A percentile compares a stretch with the other conserved stretches of the same genome.
These are phyloP conservation scores for Druceiella hillmani DNA, from an alignment of 2,888 invertebrate species.

Conservation along the genomic window DNA sequence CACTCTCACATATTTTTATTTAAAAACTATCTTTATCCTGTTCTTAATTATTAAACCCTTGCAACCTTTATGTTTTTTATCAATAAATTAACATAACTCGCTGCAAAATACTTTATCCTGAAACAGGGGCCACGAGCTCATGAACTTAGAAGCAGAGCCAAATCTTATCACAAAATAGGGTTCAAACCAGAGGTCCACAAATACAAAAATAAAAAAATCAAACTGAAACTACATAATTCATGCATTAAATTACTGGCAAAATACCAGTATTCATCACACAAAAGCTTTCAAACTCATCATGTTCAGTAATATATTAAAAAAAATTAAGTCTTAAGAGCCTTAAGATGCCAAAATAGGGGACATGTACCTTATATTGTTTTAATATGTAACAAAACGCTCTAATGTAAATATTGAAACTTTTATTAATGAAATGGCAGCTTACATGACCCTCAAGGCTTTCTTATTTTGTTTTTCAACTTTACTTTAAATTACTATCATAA, in stretches of 20 bases:
- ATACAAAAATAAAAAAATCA: conserved; percentile 2
- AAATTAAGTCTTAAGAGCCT: conserved; percentile 3
- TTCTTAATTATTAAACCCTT: too few species aligned
- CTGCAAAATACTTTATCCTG: conserved; percentile 2
- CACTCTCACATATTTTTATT: too few species aligned
- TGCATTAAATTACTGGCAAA: not conserved
- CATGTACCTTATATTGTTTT: conserved; percentile 4
- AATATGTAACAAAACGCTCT: too few species aligned
- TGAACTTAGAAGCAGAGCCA: conserved; percentile 5
- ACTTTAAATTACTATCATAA: too few species aligned
- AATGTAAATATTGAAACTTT: too few species aligned
- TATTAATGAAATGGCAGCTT: too few species aligned
- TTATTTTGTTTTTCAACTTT: too few species aligned
- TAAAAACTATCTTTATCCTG: too few species aligned
- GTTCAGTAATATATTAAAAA: conserved; percentile 4
- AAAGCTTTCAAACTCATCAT: not conserved
- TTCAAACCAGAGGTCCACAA: conserved; percentile 2
- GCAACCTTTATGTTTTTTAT: too few species aligned
- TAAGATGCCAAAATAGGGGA: conserved; percentile 3
- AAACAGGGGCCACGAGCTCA: conserved; percentile 1
- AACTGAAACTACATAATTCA: not conserved
- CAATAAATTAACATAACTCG: too few species aligned
- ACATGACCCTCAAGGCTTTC: too few species aligned
- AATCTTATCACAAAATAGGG: conserved; percentile 3
- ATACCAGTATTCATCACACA: conserved; percentile 4